These are phyloP conservation scores for Euura lappo DNA, from an alignment of 1,140 invertebrate genomes.

Conservation along the genomic window DNA sequence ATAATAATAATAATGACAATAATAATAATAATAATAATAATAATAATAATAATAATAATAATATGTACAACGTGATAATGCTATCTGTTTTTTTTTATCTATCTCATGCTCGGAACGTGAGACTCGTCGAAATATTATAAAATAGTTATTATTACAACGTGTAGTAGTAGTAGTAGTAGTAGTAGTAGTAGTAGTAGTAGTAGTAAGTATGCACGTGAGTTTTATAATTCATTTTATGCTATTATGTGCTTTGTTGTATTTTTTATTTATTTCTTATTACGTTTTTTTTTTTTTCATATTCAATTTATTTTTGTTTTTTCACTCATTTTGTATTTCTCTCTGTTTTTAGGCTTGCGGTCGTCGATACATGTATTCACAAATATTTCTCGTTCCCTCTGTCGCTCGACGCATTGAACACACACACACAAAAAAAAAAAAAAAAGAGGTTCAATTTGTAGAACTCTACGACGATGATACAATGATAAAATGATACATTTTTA, in stretches of 20 bases:
- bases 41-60: slow-evolving; percentile 18
- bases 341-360: neutral
- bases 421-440: too few species aligned
- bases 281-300: slow-evolving; percentile 2
- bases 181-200: neutral
- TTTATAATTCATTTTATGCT: slow-evolving; percentile 2
- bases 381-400: too few species aligned
- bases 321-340: neutral
- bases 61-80: slow-evolving; percentile 8
- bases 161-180: neutral
- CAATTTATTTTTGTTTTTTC: too few species aligned
- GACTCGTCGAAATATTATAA: slow-evolving; percentile 39
- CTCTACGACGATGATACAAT: neutral
- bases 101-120: slow-evolving; percentile 40
- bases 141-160: slow-evolving; percentile 27
- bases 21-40: slow-evolving; percentile 48
- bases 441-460: too few species aligned
- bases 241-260: neutral
- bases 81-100: slow-evolving; percentile 35
- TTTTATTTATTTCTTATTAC: neutral
- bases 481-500: neutral
- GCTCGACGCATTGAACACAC: too few species aligned
- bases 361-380: too few species aligned
- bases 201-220: neutral
- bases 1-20: slow-evolving; percentile 13